Evolutionary conservation across 1,140 invertebrate genomes (phyloP).

Genomic region (Odontomachus brunneus): DNA sequence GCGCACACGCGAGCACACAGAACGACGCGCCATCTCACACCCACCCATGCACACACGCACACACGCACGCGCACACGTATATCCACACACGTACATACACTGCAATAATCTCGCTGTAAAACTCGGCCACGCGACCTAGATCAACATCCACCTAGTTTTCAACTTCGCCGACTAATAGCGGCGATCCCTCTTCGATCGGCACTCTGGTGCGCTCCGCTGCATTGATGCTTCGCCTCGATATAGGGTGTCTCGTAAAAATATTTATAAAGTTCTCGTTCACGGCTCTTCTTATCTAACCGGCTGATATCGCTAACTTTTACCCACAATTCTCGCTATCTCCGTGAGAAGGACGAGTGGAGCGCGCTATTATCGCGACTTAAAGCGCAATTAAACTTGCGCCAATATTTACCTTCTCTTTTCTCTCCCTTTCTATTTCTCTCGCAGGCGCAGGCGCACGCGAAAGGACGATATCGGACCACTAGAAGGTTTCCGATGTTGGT

Average conservation of each 20-base stretch:
- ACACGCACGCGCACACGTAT: neutral
- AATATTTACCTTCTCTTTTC: neutral
- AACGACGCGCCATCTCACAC: no score
- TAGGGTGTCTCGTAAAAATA: conserved; percentile 30
- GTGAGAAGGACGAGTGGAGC: neutral
- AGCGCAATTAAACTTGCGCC: conserved; percentile 16
- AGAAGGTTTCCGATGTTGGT: neutral
- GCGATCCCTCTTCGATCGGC: conserved; percentile 48
- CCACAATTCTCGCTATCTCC: conserved; percentile 15
- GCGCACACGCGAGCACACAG: neutral
- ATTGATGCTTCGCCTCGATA: neutral
- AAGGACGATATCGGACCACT: neutral
- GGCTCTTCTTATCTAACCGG: conserved; percentile 1
- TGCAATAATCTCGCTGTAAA: conserved; percentile 55
- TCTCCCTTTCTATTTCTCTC: neutral
- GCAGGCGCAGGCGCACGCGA: neutral
- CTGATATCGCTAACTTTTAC: conserved; percentile 26
- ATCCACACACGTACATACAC: neutral
- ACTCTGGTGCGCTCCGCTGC: neutral
- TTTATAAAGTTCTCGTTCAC: conserved; percentile 26
- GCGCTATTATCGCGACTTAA: conserved; percentile 2
- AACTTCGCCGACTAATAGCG: conserved; percentile 53
- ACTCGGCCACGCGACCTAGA: conserved; percentile 51
- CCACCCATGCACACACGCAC: neutral
- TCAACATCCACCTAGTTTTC: conserved; percentile 60